Evolutionary conservation across 2,113 vertebrate species (phyloP).

Genomic region (Dipodomys ordii): DNA sequence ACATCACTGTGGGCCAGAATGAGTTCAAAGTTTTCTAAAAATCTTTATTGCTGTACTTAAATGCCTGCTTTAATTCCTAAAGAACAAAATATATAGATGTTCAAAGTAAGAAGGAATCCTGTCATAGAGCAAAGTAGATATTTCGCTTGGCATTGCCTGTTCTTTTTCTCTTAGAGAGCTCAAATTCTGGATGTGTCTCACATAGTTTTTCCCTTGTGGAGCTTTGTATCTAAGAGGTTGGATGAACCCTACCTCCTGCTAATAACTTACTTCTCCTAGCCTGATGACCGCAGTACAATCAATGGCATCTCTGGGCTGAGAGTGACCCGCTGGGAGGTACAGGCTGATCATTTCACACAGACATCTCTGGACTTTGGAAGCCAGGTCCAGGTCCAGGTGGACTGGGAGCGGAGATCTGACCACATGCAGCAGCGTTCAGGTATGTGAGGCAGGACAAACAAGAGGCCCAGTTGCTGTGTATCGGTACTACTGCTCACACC

Average conservation of each 20-base stretch:
- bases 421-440: constrained; percentile 99
- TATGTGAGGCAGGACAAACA: constrained; percentile 56
- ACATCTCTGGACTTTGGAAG: constrained; percentile 88
- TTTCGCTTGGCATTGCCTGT: not conserved
- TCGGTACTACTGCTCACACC: too few species aligned
- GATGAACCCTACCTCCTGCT: not conserved
- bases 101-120: not conserved
- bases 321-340: constrained; percentile 91
- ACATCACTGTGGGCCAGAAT: not conserved
- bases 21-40: not conserved
- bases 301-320: constrained; percentile 90
- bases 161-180: not conserved
- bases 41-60: not conserved
- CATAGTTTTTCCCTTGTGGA: too few species aligned
- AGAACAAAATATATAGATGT: not conserved
- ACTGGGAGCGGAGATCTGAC: constrained; percentile 97
- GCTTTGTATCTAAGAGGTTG: not conserved
- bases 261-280: constrained; percentile 84
- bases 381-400: constrained; percentile 90
- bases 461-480: not conserved
- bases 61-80: not conserved
- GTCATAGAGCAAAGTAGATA: not conserved
- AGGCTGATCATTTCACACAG: constrained; percentile 93
- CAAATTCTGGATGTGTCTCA: not conserved
- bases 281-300: constrained; percentile 94